Base-by-base conservation (phyloP, 2,888 invertebrate genomes). In the Polyommatus icarus region DNA sequence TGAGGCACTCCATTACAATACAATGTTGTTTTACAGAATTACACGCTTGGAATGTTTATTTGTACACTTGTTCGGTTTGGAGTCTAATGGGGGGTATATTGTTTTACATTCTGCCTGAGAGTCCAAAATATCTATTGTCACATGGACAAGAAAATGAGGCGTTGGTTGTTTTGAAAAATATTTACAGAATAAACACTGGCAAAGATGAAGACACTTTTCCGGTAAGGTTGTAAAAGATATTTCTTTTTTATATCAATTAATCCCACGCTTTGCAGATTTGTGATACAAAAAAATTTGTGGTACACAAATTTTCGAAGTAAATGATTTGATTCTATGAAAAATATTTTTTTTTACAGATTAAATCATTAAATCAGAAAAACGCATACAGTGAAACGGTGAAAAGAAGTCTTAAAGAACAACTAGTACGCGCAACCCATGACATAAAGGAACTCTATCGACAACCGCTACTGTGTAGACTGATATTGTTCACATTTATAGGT, bases 11-110 rank as follows among this genome's bases (percentile, higher is more conserved):
- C 8, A 40, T 72, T 40, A 72, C 10, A n/a, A 40, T 24, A 40
- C 72, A 72, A 72, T 40, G 20, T 76, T 79, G 32, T 40, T 72
- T 86, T 85, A 40, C 85, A 90, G 90, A 84, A 77, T 76, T 89
- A 7, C 87, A 87, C 46, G 84, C 88, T 0, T 91, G 90, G 91
- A 90, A 90, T 78, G 83, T 91, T 67, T 91, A 88, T 78, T 80
- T 90, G 3, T 87, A 87, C 73, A 83, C 85, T 0, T 87, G 86
- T 79, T 87, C 88, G 0, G 79, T 86, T 18, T 89, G 88, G 83
- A 87, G 89, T 82, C 81, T 90, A 0, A 71, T 87, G 10, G 88
- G 88, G 8, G 83, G 84, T 3, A 61, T 87, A 10, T 81, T 87
- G 61, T 90, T 87, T 73, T 86, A 84, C 67, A 84, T 80, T 59